These are phyloP conservation scores for Drosophila fulvimacula DNA, from an alignment of 2,888 invertebrate genomes.

Conservation along the genomic window DNA sequence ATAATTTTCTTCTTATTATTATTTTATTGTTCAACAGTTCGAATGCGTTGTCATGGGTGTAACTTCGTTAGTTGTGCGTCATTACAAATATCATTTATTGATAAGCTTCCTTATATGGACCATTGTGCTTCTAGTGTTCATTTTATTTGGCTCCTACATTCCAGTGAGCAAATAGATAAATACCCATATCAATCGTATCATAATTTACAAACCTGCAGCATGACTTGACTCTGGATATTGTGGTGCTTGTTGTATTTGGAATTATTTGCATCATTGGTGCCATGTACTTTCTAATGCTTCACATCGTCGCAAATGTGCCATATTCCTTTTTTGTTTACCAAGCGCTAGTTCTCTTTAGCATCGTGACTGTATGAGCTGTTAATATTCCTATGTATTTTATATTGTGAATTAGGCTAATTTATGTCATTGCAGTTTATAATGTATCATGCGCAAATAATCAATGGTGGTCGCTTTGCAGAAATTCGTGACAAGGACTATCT, in stretches of 20 bases:
- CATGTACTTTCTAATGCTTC: constrained; percentile 59
- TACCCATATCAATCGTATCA: neutral
- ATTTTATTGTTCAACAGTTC: constrained; percentile 23
- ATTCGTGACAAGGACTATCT: constrained; percentile 57
- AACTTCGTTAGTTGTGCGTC: constrained; percentile 38
- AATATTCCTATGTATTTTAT: neutral
- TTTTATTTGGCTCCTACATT: constrained; percentile 40
- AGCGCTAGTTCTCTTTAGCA: constrained; percentile 38
- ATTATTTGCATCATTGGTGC: constrained; percentile 52
- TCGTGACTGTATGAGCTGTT: constrained; percentile 40
- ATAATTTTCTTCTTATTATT: neutral
- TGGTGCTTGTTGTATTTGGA: constrained; percentile 53
- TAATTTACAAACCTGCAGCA: constrained; percentile 27
- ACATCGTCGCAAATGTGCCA: constrained; percentile 47
- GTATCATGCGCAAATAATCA: constrained; percentile 69
- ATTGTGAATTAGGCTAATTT: too few species aligned
- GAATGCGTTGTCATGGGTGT: constrained; percentile 54
- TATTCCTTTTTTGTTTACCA: constrained; percentile 42
- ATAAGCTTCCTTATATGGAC: constrained; percentile 43
- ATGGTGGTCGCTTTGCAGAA: constrained; percentile 61
- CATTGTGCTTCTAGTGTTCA: constrained; percentile 33
- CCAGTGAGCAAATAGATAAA: constrained; percentile 31
- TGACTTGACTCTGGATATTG: constrained; percentile 59
- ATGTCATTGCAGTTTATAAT: constrained; percentile 52
- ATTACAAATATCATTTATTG: constrained; percentile 39